Base-by-base conservation (phyloP, 2,888 invertebrate species). In the Belgica antarctica region DNA sequence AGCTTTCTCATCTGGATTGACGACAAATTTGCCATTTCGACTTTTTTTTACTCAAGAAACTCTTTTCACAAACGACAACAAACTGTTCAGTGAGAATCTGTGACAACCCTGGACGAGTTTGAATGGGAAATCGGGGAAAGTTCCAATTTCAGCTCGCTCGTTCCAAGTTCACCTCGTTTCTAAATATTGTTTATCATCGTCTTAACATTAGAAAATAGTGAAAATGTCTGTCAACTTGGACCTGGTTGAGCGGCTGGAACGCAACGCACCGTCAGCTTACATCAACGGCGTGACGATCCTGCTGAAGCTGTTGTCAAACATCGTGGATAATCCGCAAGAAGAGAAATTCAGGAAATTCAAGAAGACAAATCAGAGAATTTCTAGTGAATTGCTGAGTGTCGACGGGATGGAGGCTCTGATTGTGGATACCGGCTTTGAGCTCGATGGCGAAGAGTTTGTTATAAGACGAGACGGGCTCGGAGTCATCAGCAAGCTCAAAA, bases 271-370 rank as follows among this genome's bases (percentile, higher is more conserved):
- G 72, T 75, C 76, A 71, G 73, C 75, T 3, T 80, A 79, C 73
- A 72, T 78, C 10, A 77, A 78, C 63, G 78, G 78, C 7, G 76
- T 77, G n/a, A 77, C 77, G 52, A 77, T 80, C 71, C 72, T 80
- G 28, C 72, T 80, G 8, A 74, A 77, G 47, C 72, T 80, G 19
- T 72, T 80, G 27, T 78, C 80, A 63, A 80, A 80, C 74, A 75
- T 80, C 41, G 75, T 80, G 12, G 76, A 74, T 12, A 77, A 80
- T 70, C 80, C 80, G 2, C 73, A 74, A 1, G 79, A 80, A 71
- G 70, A 72, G 0, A 80, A 78, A 74, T 80, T 75, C 73, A 77
- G 80, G 1, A 76, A 75, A 7, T 78, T 80, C 69, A 76, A 78
- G 2, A 70, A 76, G 7, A 79, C 78, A 71, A 80, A 80, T 74